Percentiles rank a stretch among this genome's conserved stretches.
phyloP scores from a whole-genome alignment of 2,797 vertebrate genomes.

The Macroramphosus scolopax region DNA sequence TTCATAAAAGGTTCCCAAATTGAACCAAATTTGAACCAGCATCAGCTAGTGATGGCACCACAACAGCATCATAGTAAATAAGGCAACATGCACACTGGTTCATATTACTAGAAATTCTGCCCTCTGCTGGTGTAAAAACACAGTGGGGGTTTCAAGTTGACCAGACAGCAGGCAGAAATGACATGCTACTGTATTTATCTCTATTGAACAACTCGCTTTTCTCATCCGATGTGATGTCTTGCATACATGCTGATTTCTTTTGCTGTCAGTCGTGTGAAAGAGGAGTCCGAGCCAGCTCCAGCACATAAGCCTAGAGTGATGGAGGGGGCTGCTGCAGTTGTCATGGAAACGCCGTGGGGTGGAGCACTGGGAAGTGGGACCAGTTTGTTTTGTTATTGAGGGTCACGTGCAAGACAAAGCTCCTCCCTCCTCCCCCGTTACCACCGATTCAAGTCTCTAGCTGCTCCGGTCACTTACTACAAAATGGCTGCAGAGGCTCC shows the following conservation, averaged over 20 bases:
- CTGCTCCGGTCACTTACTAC: constrained; percentile 81
- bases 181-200: too few species aligned
- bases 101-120: constrained; percentile 44
- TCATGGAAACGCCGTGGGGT: constrained; percentile 69
- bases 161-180: too few species aligned
- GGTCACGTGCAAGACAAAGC: constrained; percentile 72
- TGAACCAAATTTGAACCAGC: too few species aligned
- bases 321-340: constrained; percentile 64
- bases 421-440: constrained; percentile 67
- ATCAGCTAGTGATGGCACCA: too few species aligned
- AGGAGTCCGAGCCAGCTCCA: too few species aligned
- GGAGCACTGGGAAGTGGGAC: constrained; percentile 44
- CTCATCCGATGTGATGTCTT: not conserved
- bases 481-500: constrained; percentile 83
- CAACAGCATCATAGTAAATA: too few species aligned
- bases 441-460: constrained; percentile 70
- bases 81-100: too few species aligned
- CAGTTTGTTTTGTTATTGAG: constrained; percentile 79
- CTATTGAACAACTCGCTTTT: too few species aligned
- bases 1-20: too few species aligned
- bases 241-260: not conserved
- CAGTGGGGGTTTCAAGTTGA: too few species aligned
- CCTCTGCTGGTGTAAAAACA: constrained; percentile 61
- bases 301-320: too few species aligned
- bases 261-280: not conserved